Evolutionary conservation across 2,888 invertebrate genomes (phyloP), one percentile per base, ranked within the genome.

Genomic region (Calameuta pallipes): DNA sequence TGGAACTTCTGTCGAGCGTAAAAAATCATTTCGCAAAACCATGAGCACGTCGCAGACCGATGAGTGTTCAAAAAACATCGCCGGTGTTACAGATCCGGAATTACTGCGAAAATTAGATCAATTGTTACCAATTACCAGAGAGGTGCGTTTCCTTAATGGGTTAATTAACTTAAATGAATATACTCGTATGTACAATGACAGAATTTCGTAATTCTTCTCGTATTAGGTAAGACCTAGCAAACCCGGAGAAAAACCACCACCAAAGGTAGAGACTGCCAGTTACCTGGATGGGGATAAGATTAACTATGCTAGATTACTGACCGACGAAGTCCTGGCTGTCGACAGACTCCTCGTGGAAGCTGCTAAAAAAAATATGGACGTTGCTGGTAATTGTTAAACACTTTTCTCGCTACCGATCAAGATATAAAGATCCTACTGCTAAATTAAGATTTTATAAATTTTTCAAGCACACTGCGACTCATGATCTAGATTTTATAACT

Each of bases 271-370:
- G 70, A 83, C 89, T 36, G 91, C 94, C 77, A 94, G 93, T 87
- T 97, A 97, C 87, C 92, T 97, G 80, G 95, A 95, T 84, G 94
- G 94, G 84, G 95, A 96, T 12, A 95, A 94, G 89, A 95, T 97
- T 74, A 96, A 97, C 91, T 97, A 95, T 92, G 96, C 96, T 11
- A 95, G 95, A 90, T 92, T 98, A 78, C 92, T 98, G 80, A 96
- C 96, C 11, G 97, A 98, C 92, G 97, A 98, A 92, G 96, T 98
- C 69, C 90, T 98, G 79, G 95, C 96, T 74, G 96, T 97, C 1
- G 98, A 98, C 89, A 94, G 95, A 85, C 93, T 96, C 80, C 92
- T 98, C 34, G 94, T 98, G 12, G 95, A 97, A 89, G 94, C 95
- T 78, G 97, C 97, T 12, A 97, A 97, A 90, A 94, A 96, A 84